phyloP scores from a whole-genome alignment of 2,888 invertebrate species.

The Pristionchus maxplancki region DNA sequence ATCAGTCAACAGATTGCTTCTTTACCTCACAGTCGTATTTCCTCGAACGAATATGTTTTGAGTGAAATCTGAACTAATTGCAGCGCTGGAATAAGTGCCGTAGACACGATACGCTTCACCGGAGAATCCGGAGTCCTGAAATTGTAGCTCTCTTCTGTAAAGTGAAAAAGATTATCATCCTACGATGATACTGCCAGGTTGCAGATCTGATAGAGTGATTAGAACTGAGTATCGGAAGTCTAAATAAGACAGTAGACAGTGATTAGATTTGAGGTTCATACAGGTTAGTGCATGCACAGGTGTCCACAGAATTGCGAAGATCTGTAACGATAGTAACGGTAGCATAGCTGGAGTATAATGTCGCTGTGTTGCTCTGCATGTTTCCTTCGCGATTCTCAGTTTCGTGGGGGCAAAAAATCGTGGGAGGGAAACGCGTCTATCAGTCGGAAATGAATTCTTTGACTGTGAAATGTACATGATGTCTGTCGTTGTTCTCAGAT shows the following conservation, averaged over 20 bases:
- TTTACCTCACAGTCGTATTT: constrained; percentile 4
- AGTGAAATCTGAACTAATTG: neutral
- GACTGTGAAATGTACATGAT: neutral
- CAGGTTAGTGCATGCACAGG: neutral
- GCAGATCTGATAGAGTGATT: neutral
- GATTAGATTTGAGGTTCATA: neutral
- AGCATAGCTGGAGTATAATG: neutral
- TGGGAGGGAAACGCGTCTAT: neutral
- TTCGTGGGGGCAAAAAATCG: neutral
- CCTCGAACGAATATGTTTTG: neutral
- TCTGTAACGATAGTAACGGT: neutral
- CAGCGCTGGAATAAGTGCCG: neutral
- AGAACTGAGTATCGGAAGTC: constrained; percentile 3
- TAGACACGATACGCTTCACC: constrained; percentile 7
- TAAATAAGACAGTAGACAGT: neutral
- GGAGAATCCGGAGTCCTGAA: neutral
- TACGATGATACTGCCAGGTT: neutral
- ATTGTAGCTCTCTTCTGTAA: neutral
- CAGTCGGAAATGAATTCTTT: neutral
- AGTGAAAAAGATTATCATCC: neutral
- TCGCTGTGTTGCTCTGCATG: neutral
- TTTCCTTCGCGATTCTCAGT: neutral
- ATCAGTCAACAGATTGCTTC: neutral
- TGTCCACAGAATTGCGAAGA: neutral
- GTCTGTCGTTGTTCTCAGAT: too few species aligned